Conservation (phyloP, 2,113 vertebrate genomes). For the Forbesichthys agassizii region DNA sequence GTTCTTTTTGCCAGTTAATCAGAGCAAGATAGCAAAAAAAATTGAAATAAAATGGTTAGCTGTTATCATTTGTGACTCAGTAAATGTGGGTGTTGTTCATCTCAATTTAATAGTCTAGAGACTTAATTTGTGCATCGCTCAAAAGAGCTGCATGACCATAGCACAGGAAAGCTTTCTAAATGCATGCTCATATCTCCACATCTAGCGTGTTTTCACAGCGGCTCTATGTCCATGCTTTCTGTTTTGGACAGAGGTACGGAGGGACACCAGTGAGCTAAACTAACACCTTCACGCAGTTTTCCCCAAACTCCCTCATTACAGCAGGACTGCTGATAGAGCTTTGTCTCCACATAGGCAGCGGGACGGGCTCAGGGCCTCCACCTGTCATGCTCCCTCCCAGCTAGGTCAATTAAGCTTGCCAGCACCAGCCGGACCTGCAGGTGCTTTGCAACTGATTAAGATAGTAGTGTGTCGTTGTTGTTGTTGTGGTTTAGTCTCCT, state of each 20-base stretch:
- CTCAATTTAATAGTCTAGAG: constrained; percentile 57
- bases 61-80: constrained; percentile 41
- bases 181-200: constrained; percentile 72
- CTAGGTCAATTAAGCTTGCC: constrained; percentile 69
- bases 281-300: constrained; percentile 58
- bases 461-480: constrained; percentile 21
- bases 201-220: constrained; percentile 63
- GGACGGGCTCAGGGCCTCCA: constrained; percentile 9
- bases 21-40: constrained; percentile 48
- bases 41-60: constrained; percentile 23
- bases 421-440: constrained; percentile 61
- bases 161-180: constrained; percentile 48
- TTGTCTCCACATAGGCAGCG: constrained; percentile 47
- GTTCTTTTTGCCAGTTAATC: constrained; percentile 58
- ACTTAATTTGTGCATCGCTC: constrained; percentile 64
- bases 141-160: constrained; percentile 60
- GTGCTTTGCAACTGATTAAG: constrained; percentile 34
- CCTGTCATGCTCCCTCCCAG: constrained; percentile 3
- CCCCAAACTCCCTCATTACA: constrained; percentile 59
- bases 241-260: constrained; percentile 63
- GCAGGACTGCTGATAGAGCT: constrained; percentile 64
- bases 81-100: constrained; percentile 41
- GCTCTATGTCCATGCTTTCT: constrained; percentile 44
- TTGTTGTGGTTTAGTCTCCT: constrained; percentile 22
- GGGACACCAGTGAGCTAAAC: constrained; percentile 48